Conservation (phyloP, 2,797 vertebrate genomes). For the Aquila chrysaetos region DNA sequence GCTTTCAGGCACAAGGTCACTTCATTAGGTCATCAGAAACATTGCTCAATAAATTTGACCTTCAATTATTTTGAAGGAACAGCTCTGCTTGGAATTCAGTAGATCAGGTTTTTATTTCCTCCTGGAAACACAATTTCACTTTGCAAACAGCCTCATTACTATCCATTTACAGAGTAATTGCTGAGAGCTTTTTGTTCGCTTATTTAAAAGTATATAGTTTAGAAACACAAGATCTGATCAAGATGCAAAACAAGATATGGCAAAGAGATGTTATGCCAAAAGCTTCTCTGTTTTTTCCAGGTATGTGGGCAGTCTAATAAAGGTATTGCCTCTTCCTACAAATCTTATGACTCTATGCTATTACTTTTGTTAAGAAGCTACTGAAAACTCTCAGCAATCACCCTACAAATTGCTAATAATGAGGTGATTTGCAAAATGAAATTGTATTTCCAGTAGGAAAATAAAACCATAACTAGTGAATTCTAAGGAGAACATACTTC, state of each 20-base stretch:
- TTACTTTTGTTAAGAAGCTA: slow-evolving; percentile 27
- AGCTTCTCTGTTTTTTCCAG: not conserved
- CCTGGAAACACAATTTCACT: slow-evolving; percentile 24
- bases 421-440: slow-evolving; percentile 32
- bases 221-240: not conserved
- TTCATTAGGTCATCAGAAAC: not conserved
- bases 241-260: not conserved
- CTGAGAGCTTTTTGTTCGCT: not conserved
- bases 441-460: slow-evolving; percentile 34
- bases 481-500: not conserved
- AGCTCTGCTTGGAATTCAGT: not conserved
- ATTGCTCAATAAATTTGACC: not conserved
- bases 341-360: not conserved
- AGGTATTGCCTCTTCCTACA: not conserved
- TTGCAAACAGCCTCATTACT: slow-evolving; percentile 39
- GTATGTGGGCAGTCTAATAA: slow-evolving; percentile 12
- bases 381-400: slow-evolving; percentile 42
- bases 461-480: not conserved
- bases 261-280: not conserved
- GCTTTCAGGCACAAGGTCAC: not conserved
- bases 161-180: slow-evolving; percentile 4
- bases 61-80: not conserved
- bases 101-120: slow-evolving; percentile 7
- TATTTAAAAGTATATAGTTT: not conserved
- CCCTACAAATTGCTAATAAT: slow-evolving; percentile 45